Evolutionary conservation across 2,113 vertebrate genomes (phyloP).

Genomic region (Poecile atricapillus): DNA sequence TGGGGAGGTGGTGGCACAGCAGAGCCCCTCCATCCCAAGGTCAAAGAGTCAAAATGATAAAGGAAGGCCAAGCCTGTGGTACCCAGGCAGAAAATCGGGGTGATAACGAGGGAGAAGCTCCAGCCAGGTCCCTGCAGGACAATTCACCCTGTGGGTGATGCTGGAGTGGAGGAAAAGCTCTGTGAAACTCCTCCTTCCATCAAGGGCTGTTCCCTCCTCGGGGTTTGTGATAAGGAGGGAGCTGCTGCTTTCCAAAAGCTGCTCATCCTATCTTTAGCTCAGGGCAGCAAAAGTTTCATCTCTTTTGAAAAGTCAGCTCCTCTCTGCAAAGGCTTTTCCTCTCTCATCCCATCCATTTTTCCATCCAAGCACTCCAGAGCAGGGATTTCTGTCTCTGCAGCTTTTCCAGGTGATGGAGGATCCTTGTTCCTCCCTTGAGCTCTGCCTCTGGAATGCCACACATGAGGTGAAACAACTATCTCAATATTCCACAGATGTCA

Average conservation of each 20-base stretch:
- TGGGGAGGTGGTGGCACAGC: not conserved
- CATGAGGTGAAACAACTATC: fast-evolving
- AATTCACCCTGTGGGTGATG: fast-evolving
- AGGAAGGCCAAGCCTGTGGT: not conserved
- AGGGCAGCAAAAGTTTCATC: not conserved
- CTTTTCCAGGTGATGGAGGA: not conserved
- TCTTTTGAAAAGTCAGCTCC: not conserved
- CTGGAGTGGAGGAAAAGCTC: not conserved
- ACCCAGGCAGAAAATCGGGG: fast-evolving
- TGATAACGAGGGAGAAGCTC: fast-evolving
- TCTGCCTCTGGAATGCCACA: fast-evolving
- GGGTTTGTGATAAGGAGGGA: not conserved
- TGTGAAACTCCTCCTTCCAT: fast-evolving
- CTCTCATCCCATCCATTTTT: not conserved
- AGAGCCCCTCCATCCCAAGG: not conserved
- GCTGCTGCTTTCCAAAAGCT: conserved; percentile 33
- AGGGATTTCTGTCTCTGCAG: not conserved
- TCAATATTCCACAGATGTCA: not conserved
- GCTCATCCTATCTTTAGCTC: conserved; percentile 42
- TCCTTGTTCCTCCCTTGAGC: not conserved
- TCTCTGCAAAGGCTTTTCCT: not conserved
- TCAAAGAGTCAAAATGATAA: conserved; percentile 54
- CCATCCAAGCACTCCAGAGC: not conserved
- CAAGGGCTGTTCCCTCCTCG: not conserved
- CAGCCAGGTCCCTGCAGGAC: not conserved